These are phyloP conservation scores for Parthenolecanium corni DNA, from an alignment of 2,888 invertebrate genomes.

Conservation along the genomic window DNA sequence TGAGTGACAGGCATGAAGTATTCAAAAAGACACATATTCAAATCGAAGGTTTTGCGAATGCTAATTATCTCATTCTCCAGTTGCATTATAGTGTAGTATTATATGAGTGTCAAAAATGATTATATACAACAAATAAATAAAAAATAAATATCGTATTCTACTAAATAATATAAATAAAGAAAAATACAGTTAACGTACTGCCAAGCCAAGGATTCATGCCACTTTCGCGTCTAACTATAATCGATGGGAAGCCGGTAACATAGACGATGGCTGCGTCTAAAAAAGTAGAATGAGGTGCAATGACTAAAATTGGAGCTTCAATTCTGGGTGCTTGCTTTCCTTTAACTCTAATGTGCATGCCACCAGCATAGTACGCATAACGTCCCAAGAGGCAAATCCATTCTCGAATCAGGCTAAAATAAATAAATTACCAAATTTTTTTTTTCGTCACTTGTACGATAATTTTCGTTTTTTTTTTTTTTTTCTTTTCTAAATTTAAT, in stretches of 20 bases:
- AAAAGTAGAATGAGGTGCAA: slow-evolving; percentile 81
- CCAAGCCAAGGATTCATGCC: slow-evolving; percentile 70
- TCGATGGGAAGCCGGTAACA: slow-evolving; percentile 67
- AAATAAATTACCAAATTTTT: slow-evolving; percentile 2
- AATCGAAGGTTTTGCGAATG: no score
- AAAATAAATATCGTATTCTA: not conserved
- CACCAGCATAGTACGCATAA: slow-evolving; percentile 61
- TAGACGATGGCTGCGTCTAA: slow-evolving; percentile 77
- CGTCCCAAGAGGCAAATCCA: slow-evolving; percentile 61
- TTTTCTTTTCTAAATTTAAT: no score
- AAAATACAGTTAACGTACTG: slow-evolving; percentile 53
- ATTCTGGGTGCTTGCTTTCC: slow-evolving; percentile 61
- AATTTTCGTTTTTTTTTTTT: no score
- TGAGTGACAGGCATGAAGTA: no score
- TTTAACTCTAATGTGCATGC: slow-evolving; percentile 62
- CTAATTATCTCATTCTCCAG: no score
- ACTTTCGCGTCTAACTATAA: slow-evolving; percentile 71
- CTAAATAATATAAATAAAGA: not conserved
- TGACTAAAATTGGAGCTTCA: slow-evolving; percentile 75
- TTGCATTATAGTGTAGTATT: no score
- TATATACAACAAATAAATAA: no score
- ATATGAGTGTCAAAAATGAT: no score
- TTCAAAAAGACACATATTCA: no score
- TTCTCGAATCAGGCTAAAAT: slow-evolving; percentile 39
- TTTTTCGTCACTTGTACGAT: not conserved